These are phyloP conservation scores for Otus scops DNA, from an alignment of 2,797 vertebrate species.

Conservation along the genomic window DNA sequence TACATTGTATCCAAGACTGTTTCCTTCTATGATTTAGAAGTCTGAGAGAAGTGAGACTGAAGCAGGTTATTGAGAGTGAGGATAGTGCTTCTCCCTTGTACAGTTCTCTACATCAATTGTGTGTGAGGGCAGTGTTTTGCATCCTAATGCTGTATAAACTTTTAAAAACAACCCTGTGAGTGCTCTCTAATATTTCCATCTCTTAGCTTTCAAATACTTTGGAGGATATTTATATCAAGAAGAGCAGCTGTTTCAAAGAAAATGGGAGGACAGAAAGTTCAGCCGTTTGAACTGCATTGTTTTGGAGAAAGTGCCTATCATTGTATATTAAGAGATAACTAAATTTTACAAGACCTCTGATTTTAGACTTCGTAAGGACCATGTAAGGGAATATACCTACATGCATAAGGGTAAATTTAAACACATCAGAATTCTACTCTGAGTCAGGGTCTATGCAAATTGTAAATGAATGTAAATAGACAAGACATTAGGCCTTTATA, in stretches of 20 bases:
- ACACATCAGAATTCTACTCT: background rate
- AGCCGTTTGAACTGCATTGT: background rate
- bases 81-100: background rate
- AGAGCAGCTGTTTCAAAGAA: background rate
- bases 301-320: background rate
- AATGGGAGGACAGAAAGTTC: background rate
- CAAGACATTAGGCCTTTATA: background rate
- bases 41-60: background rate
- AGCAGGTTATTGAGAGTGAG: background rate
- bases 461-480: background rate
- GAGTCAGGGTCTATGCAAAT: background rate
- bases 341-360: background rate
- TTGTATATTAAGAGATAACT: background rate
- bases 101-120: background rate
- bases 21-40: background rate
- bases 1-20: rapidly evolving
- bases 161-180: background rate
- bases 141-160: background rate
- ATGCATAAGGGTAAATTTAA: background rate
- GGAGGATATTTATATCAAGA: background rate
- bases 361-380: background rate
- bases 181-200: background rate
- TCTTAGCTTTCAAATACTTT: background rate
- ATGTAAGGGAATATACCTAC: background rate
- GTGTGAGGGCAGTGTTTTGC: background rate